Evolutionary conservation across 2,797 vertebrate species (phyloP), one percentile per base, ranked within the genome.

Genomic region (Diplodus sargus): DNA sequence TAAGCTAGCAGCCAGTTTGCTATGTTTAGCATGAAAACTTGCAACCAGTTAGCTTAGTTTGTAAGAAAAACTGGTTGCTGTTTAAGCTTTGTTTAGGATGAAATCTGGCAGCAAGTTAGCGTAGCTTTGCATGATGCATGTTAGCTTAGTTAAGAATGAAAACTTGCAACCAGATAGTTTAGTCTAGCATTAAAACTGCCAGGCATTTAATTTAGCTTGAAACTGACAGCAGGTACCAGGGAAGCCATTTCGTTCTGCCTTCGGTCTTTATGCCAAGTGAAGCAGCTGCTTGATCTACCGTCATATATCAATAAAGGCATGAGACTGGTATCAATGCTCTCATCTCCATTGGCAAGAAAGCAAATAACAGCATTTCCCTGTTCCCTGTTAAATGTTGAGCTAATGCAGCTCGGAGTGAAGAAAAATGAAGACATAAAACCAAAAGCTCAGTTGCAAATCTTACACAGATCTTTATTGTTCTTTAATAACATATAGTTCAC

Each of bases 381-480:
- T 25, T 25, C 25, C 25, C 25, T 25, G 25, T 25, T 12, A 49
- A 54, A 45, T 14, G 9, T 6, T 43, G 7, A 48, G 16, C 15
- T 28, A 12, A 13, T 13, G 15, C 17, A 42, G 28, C 2, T 54
- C 11, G 63, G 23, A 76, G 52, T 15, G 4, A 61, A 77, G 16
- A 22, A 79, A 60, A 73, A 89, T 23, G 48, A 80, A 79, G 17
- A 76, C 69, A 23, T 16, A 3, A 81, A 74, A 70, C 54, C 71
- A 52, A 20, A 48, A 60, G 58, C 88, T 94, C 86, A 90, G 90
- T 91, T 94, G 82, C 85, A 94, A 94, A 92, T 95, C 94, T 95
- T 95, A 94, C 93, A 95, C 85, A 92, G 92, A 93, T 88, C 94
- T 98, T 97, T 97, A 96, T 96, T 94, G 91, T 93, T 93, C 87